Base-by-base conservation (phyloP, 2,888 invertebrate genomes). In the Agrilus biguttatus region DNA sequence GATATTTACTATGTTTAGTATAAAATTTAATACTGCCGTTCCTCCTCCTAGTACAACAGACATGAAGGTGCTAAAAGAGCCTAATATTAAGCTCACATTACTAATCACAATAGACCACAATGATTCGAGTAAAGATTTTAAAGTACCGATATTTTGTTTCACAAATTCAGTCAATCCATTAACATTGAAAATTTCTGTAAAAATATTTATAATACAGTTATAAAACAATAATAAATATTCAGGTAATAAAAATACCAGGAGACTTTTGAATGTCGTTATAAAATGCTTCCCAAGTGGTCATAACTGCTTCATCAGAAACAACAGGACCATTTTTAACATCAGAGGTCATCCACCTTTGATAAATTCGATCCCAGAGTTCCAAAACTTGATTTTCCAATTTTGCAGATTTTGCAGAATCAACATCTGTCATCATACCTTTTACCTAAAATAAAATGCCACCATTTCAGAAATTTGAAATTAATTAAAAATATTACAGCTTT, bases 341-440 rank as follows among this genome's bases (percentile, higher is more conserved):
- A 0, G 82, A 78, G 57, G 84, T 81, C 66, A 90, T 83, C 89
- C 89, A 92, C 46, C 87, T 83, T 65, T 92, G 88, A 66, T 95
- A 95, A 37, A 93, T 75, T 46, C 89, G 73, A 66, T 95, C 95
- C 90, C 92, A 95, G 14, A 96, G 72, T 63, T 91, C 90, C 34
- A 95, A 68, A 2, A 92, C 81, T 66, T 93, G 91, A 48, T 80
- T 78, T 60, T 95, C 93, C 34, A 95, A 72, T 46, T 83, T 81
- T 23, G 78, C 78, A 34, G 86, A 82, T 65, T 89, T 89, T 21
- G 76, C 75, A 0, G 82, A 77, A 58, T 88, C 85, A 1, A 86
- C 80, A 55, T 85, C 86, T 60, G 80, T 81, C 42, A 91, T 73
- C 54, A 88, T 73, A 57, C 81, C 78, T 59, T 80, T 80, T 32